Evolutionary conservation across 64 coral and sea anemone species (phyloP), one percentile per base, ranked within the genome.

Genomic region (Orbicella faveolata): DNA sequence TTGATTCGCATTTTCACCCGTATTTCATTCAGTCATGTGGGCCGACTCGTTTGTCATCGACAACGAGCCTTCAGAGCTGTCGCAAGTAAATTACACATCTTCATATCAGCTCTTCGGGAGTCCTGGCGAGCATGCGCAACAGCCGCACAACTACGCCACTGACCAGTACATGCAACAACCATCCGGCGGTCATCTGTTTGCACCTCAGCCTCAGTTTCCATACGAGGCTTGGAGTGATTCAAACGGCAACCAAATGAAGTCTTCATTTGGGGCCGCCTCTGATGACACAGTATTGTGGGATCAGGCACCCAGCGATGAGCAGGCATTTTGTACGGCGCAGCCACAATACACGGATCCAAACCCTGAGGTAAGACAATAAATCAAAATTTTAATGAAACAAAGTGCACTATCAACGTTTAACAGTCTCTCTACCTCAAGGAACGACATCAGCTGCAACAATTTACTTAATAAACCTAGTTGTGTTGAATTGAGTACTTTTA

Each of bases 1-100:
- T 21, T 67, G 18, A 19, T 23, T 9, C 1, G 1, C 23, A 2
- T 70, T 70, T 70, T 25, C 21, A n/a, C 25, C 67, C 7, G n/a
- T 33, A 26, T 52, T 21, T 85, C n/a, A 62, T 72, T 20, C 19
- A 85, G 82, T 26, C 23, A 85, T 85, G 82, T 85, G 82, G 82
- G 26, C 67, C 20, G 82, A 85, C 35, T 85, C 82, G 21, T 51
- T 85, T 20, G 23, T 44, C 3, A 52, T 44, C 1, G 67, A 85
- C 37, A 39, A 20, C 21, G 64, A 73, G 63, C 81, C 81, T 52
- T 52, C 41, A 30, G 63, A 85, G 37, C 82, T 85, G 5, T 72
- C 82, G 9, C 82, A 85, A 85, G 63, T 21, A 23, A 30, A 37
- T 39, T 63, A 44, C 1, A 23, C 81, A 67, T 9, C 34, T 68